A percentile compares a stretch with the other conserved stretches of the same genome.
Conservation (phyloP, 1,140 invertebrate genomes). For the Steinernema khuongi region DNA sequence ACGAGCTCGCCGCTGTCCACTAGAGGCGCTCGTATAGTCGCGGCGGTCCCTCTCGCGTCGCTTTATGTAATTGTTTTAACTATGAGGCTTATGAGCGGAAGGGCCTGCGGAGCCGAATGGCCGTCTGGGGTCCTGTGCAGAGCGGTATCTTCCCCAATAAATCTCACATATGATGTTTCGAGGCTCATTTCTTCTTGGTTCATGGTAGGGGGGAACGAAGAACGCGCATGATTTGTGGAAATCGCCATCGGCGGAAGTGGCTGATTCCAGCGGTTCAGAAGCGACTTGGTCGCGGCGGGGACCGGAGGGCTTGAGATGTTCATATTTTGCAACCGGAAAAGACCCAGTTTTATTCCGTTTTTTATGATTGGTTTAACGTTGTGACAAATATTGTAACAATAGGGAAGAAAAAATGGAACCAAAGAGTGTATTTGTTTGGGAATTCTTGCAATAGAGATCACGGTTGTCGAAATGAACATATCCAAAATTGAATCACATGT, state of each 20-base stretch:
- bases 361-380: too few species aligned
- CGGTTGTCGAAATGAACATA: too few species aligned
- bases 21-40: background rate
- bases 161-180: background rate
- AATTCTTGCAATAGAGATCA: too few species aligned
- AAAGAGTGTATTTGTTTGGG: too few species aligned
- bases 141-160: slow-evolving; percentile 3
- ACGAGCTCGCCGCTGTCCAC: background rate
- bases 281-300: too few species aligned
- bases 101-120: background rate
- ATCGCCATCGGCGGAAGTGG: background rate
- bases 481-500: too few species aligned
- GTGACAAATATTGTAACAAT: too few species aligned
- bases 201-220: background rate
- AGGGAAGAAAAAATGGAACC: too few species aligned
- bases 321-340: too few species aligned
- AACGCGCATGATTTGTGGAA: background rate
- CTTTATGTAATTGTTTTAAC: slow-evolving; percentile 3
- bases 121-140: background rate
- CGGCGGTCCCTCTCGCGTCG: background rate
- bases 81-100: background rate
- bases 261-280: background rate
- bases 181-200: background rate
- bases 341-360: too few species aligned
- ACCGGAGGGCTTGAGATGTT: too few species aligned